Conservation (phyloP, 1,140 invertebrate genomes). For the Drosophila sucinea region DNA sequence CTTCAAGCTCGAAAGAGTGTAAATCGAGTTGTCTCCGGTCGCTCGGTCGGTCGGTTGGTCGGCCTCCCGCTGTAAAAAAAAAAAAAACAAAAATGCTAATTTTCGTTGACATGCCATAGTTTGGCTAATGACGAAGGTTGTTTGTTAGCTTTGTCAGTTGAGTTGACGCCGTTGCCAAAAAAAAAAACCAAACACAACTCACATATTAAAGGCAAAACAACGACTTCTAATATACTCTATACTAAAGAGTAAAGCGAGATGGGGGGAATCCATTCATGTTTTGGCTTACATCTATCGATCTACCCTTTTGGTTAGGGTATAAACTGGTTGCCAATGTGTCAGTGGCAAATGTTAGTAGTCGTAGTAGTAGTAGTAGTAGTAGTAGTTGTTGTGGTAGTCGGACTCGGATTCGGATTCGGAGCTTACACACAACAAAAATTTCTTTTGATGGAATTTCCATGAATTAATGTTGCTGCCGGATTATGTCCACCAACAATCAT, state of each 20-base stretch:
- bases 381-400: background rate
- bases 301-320: background rate
- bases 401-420: background rate
- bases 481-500: slow-evolving; percentile 47
- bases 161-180: slow-evolving; percentile 65
- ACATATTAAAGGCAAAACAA: slow-evolving; percentile 27
- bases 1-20: slow-evolving; percentile 34
- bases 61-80: slow-evolving; percentile 56
- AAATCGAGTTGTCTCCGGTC: slow-evolving; percentile 48
- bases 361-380: background rate
- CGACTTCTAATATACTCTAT: slow-evolving; percentile 17
- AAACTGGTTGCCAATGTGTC: slow-evolving; percentile 60
- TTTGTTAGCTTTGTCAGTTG: slow-evolving; percentile 76
- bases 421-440: slow-evolving; percentile 47
- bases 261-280: too few species aligned
- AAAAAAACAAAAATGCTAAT: slow-evolving; percentile 74
- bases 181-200: background rate
- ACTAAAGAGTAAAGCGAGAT: background rate
- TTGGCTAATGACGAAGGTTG: slow-evolving; percentile 80
- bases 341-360: slow-evolving; percentile 6
- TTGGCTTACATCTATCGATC: too few species aligned
- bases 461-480: slow-evolving; percentile 73
- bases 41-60: background rate
- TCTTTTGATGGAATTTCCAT: slow-evolving; percentile 79
- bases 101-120: slow-evolving; percentile 80